Conservation (phyloP, 1,140 invertebrate genomes). For the Conus betulinus region DNA sequence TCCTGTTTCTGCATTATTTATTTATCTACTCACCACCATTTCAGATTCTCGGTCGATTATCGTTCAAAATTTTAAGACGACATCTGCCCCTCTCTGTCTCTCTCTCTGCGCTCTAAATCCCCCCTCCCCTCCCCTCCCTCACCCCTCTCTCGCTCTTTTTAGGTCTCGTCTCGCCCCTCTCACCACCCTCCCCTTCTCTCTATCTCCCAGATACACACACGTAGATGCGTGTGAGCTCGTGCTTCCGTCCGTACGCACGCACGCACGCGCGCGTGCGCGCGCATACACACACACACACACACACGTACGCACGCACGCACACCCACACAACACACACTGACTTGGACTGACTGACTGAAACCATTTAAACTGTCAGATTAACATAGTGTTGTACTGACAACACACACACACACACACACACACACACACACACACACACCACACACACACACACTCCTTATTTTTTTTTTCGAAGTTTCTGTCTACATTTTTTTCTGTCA, state of each 20-base stretch:
- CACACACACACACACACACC: conserved; percentile 12
- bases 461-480: background rate
- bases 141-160: conserved; percentile 5
- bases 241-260: background rate
- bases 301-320: background rate
- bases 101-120: no score
- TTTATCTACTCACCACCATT: no score
- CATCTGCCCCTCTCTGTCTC: no score
- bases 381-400: no score
- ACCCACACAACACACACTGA: background rate
- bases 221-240: background rate
- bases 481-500: no score
- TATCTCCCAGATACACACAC: background rate
- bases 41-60: no score
- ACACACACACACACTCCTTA: background rate
- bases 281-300: conserved; percentile 12
- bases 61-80: no score
- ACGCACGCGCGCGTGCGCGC: background rate
- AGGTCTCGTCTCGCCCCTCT: background rate
- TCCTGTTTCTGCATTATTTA: no score
- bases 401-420: background rate
- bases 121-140: background rate
- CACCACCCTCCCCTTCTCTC: background rate
- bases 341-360: no score
- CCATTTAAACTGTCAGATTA: no score